phyloP scores from a whole-genome alignment of 2,797 vertebrate species.

The Oreochromis grahami region DNA sequence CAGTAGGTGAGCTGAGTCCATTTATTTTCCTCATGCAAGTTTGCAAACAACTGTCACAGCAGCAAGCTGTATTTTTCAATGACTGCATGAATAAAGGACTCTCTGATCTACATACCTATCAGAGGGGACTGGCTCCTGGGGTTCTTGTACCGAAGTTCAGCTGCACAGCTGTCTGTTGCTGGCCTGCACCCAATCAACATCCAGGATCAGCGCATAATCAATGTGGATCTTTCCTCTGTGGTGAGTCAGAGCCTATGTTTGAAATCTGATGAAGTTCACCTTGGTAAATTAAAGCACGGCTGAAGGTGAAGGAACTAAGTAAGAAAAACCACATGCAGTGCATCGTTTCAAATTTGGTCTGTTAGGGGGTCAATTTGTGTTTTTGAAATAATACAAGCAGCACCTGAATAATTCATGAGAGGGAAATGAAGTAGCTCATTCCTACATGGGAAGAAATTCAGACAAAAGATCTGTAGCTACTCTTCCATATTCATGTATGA shows the following conservation, averaged over 20 bases:
- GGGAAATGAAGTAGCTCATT: not conserved
- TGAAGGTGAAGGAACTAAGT: not conserved
- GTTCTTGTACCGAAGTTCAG: constrained; percentile 91
- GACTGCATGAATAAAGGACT: not conserved
- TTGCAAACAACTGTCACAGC: not conserved
- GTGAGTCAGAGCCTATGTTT: constrained; percentile 73
- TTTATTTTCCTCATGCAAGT: not conserved
- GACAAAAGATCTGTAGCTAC: not conserved
- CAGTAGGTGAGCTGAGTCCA: not conserved
- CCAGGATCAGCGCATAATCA: constrained; percentile 85
- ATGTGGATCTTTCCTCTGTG: constrained; percentile 91
- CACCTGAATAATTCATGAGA: not conserved
- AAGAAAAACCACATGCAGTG: not conserved
- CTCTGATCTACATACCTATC: not conserved
- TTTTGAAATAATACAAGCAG: not conserved
- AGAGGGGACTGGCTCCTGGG: constrained; percentile 96
- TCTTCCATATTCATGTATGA: not conserved
- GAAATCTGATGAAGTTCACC: not conserved
- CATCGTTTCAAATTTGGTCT: not conserved
- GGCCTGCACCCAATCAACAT: constrained; percentile 89
- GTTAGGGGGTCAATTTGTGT: not conserved
- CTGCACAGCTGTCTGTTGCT: constrained; percentile 86
- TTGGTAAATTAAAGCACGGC: not conserved
- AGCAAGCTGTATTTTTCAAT: not conserved
- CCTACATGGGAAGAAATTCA: not conserved